Percentiles rank a stretch among this genome's conserved stretches.
These are phyloP conservation scores for Astropecten irregularis DNA, from an alignment of 53 echinoderm and acorn worm genomes.

Conservation along the genomic window DNA sequence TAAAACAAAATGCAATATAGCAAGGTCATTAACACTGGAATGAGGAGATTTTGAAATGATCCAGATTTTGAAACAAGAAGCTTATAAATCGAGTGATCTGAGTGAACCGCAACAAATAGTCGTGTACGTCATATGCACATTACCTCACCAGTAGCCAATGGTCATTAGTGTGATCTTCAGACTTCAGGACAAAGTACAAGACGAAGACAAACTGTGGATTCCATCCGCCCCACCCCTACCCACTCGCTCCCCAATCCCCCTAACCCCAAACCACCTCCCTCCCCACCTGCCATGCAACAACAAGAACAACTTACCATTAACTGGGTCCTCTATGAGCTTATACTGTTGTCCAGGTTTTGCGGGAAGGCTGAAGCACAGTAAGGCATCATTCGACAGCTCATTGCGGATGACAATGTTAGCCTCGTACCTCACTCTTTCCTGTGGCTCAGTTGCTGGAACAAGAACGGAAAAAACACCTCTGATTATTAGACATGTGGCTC, in stretches of 20 bases:
- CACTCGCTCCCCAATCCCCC: slow-evolving; percentile 61
- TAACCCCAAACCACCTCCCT: not conserved
- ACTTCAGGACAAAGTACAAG: too few species aligned
- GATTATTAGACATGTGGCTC: not conserved
- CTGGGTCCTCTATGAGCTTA: not conserved
- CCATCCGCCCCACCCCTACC: slow-evolving; percentile 75
- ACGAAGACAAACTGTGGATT: too few species aligned
- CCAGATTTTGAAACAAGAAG: too few species aligned
- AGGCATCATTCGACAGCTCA: not conserved
- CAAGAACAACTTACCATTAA: not conserved
- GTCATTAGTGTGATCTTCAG: too few species aligned
- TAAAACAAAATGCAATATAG: too few species aligned
- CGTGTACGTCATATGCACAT: too few species aligned
- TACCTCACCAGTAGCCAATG: too few species aligned
- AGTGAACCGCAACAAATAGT: too few species aligned
- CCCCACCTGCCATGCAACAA: too few species aligned
- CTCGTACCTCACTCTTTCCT: not conserved
- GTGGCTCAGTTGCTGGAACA: not conserved
- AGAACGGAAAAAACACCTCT: not conserved
- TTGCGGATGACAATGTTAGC: not conserved
- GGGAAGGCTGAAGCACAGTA: not conserved
- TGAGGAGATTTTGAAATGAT: too few species aligned
- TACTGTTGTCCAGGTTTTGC: not conserved
- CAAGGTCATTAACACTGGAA: too few species aligned
- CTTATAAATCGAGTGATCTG: too few species aligned